Conservation (phyloP, 2,888 invertebrate genomes). For the Lithosia quadra region DNA sequence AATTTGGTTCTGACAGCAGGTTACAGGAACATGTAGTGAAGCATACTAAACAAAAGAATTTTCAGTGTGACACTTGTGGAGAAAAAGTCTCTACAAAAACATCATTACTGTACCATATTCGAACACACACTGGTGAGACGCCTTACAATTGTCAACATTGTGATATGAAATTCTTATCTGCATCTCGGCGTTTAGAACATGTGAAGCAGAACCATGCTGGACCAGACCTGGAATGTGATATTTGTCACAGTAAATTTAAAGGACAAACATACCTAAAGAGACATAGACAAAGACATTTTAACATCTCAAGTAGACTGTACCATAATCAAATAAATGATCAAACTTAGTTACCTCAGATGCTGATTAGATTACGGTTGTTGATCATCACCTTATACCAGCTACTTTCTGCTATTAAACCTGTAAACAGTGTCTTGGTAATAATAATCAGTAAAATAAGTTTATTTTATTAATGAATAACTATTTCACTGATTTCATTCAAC, state of each 20-base stretch:
- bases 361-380: not conserved
- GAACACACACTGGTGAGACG: conserved; percentile 63
- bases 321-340: not conserved
- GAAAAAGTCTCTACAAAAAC: conserved; percentile 57
- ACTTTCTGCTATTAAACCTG: not conserved
- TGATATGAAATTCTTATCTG: conserved; percentile 56
- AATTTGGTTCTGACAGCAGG: conserved; percentile 52
- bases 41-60: conserved; percentile 63
- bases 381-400: not conserved
- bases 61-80: conserved; percentile 55
- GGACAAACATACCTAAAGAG: conserved; percentile 41
- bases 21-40: conserved; percentile 57
- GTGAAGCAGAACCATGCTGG: conserved; percentile 50
- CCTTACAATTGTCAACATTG: conserved; percentile 61
- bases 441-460: too few relatives aligned
- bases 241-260: conserved; percentile 56
- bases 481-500: too few relatives aligned
- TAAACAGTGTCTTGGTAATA: too few relatives aligned
- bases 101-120: conserved; percentile 59
- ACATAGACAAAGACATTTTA: conserved; percentile 57
- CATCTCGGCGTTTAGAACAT: conserved; percentile 59
- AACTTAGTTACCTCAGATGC: not conserved
- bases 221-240: conserved; percentile 53
- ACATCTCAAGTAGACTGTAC: conserved; percentile 49
- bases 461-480: too few relatives aligned